phyloP scores from a whole-genome alignment of 2,113 vertebrate species.

The Morone chrysops region DNA sequence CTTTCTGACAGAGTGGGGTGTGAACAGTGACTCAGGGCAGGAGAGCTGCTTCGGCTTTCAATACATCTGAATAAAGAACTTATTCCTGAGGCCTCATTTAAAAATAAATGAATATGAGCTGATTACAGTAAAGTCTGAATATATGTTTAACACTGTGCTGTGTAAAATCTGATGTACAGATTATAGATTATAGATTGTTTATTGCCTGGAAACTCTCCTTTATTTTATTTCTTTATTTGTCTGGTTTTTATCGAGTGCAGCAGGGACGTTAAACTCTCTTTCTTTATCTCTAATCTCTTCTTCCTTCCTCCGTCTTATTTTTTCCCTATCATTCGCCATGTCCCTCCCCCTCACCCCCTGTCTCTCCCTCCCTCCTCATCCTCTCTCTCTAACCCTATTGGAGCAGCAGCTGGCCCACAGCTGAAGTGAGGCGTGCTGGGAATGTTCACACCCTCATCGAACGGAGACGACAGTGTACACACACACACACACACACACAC shows the following conservation, averaged over 20 bases:
- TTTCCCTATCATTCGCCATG: too few relatives aligned
- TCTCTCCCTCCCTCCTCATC: background rate
- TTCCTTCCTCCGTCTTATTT: background rate
- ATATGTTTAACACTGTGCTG: background rate
- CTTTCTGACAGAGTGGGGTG: background rate
- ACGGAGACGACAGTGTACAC: background rate
- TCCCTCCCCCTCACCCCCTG: too few relatives aligned
- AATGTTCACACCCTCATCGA: slow-evolving; percentile 46
- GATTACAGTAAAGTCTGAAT: background rate
- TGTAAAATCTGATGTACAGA: too few relatives aligned
- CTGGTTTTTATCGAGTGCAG: too few relatives aligned
- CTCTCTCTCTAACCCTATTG: background rate
- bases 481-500: too few relatives aligned
- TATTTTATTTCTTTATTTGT: background rate
- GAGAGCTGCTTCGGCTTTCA: background rate
- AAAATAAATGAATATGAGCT: too few relatives aligned
- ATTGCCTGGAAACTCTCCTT: background rate
- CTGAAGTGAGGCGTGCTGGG: slow-evolving; percentile 64
- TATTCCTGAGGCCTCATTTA: background rate
- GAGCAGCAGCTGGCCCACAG: slow-evolving; percentile 56
- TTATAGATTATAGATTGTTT: too few relatives aligned
- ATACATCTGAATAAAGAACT: background rate
- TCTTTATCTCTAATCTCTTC: too few relatives aligned
- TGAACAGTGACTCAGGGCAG: slow-evolving; percentile 17
- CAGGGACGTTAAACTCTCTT: too few relatives aligned